A percentile compares a stretch with the other conserved stretches of the same genome.
Evolutionary conservation across 2,113 vertebrate species (phyloP).

Genomic region (Macrotus californicus): DNA sequence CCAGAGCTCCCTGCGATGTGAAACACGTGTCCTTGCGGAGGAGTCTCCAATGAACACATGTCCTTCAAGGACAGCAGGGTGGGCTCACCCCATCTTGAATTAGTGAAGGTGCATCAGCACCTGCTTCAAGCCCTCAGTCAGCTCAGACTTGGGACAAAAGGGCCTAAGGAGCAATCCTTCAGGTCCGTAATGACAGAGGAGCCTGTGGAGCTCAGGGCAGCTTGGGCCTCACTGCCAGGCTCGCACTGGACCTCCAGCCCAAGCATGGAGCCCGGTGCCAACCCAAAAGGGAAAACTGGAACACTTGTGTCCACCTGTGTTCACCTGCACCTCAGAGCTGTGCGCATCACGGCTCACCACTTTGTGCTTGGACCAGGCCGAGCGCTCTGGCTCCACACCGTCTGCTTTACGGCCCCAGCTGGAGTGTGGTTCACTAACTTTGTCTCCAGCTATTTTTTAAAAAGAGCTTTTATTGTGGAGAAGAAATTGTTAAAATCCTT

Average conservation of each 20-base stretch:
- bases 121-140: too few relatives aligned
- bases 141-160: not conserved
- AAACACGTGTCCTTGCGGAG: not conserved
- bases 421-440: slow-evolving; percentile 49
- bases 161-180: too few relatives aligned
- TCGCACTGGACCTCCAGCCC: not conserved
- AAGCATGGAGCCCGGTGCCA: not conserved
- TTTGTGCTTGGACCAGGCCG: not conserved
- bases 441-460: not conserved
- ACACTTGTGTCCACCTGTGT: fast-evolving
- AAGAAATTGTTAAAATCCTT: slow-evolving; percentile 42
- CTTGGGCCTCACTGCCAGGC: not conserved
- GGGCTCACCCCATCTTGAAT: fast-evolving
- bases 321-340: not conserved
- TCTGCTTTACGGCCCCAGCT: not conserved
- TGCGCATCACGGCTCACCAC: fast-evolving
- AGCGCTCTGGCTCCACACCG: not conserved
- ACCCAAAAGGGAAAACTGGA: not conserved
- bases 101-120: not conserved
- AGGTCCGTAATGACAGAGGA: not conserved
- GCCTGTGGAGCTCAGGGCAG: not conserved
- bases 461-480: slow-evolving; percentile 13
- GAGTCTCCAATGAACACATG: not conserved
- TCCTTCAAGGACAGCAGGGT: not conserved
- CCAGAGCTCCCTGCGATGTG: fast-evolving